Evolutionary conservation across 1,140 invertebrate species (phyloP), one percentile per base, ranked within the genome.

Genomic region (Drosophila sucinea): DNA sequence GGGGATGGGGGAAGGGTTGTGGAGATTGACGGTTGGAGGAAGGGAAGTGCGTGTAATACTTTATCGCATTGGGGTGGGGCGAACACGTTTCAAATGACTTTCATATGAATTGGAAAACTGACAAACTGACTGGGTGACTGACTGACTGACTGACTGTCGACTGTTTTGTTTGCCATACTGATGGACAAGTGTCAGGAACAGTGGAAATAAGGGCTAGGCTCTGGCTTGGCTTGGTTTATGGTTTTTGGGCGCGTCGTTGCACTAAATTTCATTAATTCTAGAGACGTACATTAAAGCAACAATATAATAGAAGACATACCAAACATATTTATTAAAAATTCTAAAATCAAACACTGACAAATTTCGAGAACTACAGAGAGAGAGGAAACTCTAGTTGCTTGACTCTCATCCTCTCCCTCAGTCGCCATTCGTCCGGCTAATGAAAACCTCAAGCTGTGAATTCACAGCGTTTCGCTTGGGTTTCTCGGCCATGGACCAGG

Each of bases 141-240:
- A 27, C 44, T 47, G 69, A 60, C 73, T 61, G 60, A 30, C 67
- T 66, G 71, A 66, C 35, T 61, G 44, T 47, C 44, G 44, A 8
- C 58, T 60, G 62, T 66, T 86, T 81, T 86, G 82, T 85, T 86
- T 74, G 79, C 61, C 64, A 60, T 73, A 69, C 67, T 87, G 83
- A 87, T 87, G 83, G 83, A 87, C 83, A 87, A 87, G 83, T 87
- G 83, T 89, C 84, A 89, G 77, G 83, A 77, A 69, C 78, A 68
- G 8, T 25, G 63, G 62, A 77, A 61, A 69, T 69, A 61, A 77
- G 78, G 79, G 82, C 44, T 51, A 27, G 44, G 23, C 44, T 3
- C 17, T 51, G 44, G 23, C 6, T 27, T 51, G 8, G 44, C 8
- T 51, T 47, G 44, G 44, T 44, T 30, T 38, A 40, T 33, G 44